Evolutionary conservation across 2,113 vertebrate genomes (phyloP).

Genomic region (Pseudorasbora parva): DNA sequence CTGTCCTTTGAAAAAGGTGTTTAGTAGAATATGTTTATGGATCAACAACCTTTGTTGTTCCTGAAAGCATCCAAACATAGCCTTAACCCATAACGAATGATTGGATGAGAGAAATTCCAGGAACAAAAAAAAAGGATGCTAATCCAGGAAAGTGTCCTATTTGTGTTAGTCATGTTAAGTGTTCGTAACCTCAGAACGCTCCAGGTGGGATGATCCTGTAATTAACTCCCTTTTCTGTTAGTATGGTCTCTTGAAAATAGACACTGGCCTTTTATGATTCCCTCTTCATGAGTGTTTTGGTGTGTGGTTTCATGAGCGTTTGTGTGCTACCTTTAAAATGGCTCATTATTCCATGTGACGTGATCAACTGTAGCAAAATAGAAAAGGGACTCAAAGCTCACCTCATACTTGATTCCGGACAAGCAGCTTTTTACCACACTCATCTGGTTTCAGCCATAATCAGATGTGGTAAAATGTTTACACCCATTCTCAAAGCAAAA

Average conservation of each 20-base stretch:
- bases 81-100: background rate
- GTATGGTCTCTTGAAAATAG: background rate
- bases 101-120: background rate
- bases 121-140: background rate
- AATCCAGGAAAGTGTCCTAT: background rate
- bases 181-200: background rate
- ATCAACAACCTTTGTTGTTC: background rate
- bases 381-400: background rate
- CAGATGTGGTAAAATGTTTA: conserved; percentile 39
- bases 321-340: background rate
- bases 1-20: background rate
- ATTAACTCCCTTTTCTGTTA: background rate
- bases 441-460: background rate
- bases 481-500: background rate
- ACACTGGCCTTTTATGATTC: background rate
- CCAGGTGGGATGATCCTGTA: conserved; percentile 6
- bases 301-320: background rate
- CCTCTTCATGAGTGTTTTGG: background rate
- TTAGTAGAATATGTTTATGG: background rate
- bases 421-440: background rate
- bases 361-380: background rate
- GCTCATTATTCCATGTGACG: background rate
- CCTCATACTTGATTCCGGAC: background rate
- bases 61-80: background rate
- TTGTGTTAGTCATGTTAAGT: background rate